Percentiles rank a stretch among this genome's conserved stretches.
phyloP scores from a whole-genome alignment of 2,888 invertebrate genomes.

The Eupithecia dodoneata region DNA sequence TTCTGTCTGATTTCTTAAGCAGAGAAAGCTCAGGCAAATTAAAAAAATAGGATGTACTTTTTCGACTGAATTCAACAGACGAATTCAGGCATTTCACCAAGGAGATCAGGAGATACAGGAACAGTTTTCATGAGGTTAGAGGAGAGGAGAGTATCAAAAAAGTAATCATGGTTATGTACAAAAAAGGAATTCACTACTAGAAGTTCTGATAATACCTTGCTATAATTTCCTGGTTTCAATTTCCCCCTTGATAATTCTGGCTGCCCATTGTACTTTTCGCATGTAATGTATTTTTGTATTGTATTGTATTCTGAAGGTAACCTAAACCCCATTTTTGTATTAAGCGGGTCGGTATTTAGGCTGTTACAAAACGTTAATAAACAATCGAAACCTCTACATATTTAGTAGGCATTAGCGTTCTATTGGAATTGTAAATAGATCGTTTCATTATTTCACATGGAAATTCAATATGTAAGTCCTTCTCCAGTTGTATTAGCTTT shows the following conservation, averaged over 20 bases:
- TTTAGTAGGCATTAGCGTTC: background rate
- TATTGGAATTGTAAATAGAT: constrained; percentile 2
- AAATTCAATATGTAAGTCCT: background rate
- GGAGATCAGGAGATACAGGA: background rate
- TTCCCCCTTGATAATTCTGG: background rate
- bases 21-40: no score
- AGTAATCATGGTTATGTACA: no score
- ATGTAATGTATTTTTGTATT: no score
- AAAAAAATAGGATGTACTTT: no score
- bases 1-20: no score
- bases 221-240: background rate
- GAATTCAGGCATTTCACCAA: no score
- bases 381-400: background rate
- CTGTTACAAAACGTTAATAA: background rate
- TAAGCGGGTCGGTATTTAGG: background rate
- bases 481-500: constrained; percentile 6
- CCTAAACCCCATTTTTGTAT: background rate
- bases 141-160: no score
- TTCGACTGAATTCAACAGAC: no score
- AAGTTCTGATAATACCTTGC: background rate
- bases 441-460: no score
- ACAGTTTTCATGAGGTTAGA: background rate
- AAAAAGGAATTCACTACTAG: background rate
- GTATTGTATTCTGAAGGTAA: background rate
- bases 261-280: no score